Conservation (phyloP, 2,797 vertebrate species). For the Craterocephalus amniculus region DNA sequence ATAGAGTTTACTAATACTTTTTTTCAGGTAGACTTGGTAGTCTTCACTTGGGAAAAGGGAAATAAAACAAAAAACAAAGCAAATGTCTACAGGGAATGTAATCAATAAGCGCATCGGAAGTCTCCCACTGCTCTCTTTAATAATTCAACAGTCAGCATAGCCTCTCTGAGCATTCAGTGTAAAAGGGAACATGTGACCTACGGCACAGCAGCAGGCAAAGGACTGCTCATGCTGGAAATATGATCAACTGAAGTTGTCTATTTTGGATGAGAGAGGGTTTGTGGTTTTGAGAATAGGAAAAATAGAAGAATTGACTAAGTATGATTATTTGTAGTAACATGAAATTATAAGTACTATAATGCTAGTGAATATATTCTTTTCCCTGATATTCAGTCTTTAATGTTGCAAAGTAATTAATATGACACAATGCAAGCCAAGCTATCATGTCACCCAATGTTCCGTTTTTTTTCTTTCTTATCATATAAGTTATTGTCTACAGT, state of each 20-base stretch:
- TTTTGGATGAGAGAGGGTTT: background rate
- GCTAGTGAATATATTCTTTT: too few relatives aligned
- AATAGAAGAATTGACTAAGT: background rate
- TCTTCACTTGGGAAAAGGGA: background rate
- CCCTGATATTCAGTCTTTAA: too few relatives aligned
- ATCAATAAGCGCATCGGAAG: slow-evolving; percentile 64
- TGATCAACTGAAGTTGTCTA: slow-evolving; percentile 30
- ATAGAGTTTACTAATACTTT: background rate
- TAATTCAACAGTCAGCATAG: slow-evolving; percentile 64
- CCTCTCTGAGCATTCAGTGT: slow-evolving; percentile 62
- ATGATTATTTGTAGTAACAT: background rate
- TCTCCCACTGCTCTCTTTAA: slow-evolving; percentile 57
- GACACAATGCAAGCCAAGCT: background rate
- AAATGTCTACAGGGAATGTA: slow-evolving; percentile 25
- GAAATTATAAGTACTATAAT: background rate
- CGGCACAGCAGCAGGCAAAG: slow-evolving; percentile 59
- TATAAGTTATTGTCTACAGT: too few relatives aligned
- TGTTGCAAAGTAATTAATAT: background rate
- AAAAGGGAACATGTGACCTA: slow-evolving; percentile 62
- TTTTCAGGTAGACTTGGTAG: slow-evolving; percentile 16
- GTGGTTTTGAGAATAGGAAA: background rate
- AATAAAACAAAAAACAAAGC: slow-evolving; percentile 14
- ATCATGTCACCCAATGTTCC: background rate
- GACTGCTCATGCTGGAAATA: slow-evolving; percentile 28
- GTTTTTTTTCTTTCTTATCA: background rate